Conservation (phyloP, 1,140 invertebrate genomes). For the Bombus turneri region DNA sequence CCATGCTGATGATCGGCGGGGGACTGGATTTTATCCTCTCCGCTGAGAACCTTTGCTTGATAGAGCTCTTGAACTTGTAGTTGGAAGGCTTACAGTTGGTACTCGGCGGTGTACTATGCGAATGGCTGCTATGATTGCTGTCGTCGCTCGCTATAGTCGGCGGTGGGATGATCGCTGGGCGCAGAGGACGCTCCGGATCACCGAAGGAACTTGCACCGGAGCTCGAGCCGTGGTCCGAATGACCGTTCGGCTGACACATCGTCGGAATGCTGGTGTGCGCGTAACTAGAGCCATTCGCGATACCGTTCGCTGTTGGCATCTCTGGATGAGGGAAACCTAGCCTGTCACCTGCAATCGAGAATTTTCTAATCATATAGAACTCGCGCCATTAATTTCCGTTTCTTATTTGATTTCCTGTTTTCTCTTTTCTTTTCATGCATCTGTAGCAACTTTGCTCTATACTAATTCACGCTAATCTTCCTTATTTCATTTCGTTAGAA, state of each 20-base stretch:
- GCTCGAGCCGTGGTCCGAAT: conserved; percentile 79
- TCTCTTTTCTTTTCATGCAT: rapidly evolving
- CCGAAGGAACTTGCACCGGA: conserved; percentile 78
- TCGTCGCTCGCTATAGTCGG: conserved; percentile 75
- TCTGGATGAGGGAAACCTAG: conserved; percentile 82
- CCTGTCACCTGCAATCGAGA: conserved; percentile 81
- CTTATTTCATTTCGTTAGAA: no score
- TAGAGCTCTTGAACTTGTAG: conserved; percentile 98
- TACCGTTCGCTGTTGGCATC: conserved; percentile 79
- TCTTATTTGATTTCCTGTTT: rapidly evolving
- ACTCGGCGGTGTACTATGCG: conserved; percentile 64
- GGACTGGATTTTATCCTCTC: conserved; percentile 80
- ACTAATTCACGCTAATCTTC: no score
- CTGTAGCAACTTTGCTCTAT: no score
- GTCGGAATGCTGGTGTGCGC: conserved; percentile 75
- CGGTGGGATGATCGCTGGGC: conserved; percentile 68
- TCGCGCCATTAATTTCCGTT: no score
- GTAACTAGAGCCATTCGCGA: conserved; percentile 77
- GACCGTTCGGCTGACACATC: conserved; percentile 77
- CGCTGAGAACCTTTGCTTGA: conserved; percentile 91
- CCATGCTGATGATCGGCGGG: conserved; percentile 63
- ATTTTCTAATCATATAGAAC: neutral
- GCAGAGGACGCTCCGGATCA: conserved; percentile 73
- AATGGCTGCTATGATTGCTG: conserved; percentile 79
- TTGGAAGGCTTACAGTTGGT: conserved; percentile 79